These are phyloP conservation scores for Oxystoma pomonae DNA, from an alignment of 2,888 invertebrate genomes.

Conservation along the genomic window DNA sequence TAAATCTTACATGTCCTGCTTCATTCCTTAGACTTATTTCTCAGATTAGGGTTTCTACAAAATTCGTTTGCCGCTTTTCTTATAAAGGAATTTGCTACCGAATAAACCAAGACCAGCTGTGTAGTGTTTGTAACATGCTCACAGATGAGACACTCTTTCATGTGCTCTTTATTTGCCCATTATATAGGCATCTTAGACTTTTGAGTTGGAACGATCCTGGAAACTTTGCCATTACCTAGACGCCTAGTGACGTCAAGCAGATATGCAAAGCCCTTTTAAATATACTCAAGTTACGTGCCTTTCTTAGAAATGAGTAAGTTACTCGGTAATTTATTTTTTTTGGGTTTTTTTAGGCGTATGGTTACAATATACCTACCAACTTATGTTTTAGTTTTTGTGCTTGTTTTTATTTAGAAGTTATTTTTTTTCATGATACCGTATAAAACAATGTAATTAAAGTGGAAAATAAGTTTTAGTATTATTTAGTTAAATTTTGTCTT, in stretches of 20 bases:
- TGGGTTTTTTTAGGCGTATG: too few relatives aligned
- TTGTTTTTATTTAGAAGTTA: too few relatives aligned
- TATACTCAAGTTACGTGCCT: background rate
- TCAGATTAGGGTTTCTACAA: background rate
- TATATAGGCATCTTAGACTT: background rate
- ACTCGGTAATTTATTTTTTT: too few relatives aligned
- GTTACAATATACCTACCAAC: too few relatives aligned
- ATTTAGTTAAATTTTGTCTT: too few relatives aligned
- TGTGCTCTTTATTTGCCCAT: background rate
- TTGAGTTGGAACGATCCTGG: background rate
- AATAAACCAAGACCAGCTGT: background rate
- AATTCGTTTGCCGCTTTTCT: background rate
- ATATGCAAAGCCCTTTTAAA: background rate
- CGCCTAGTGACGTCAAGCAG: background rate
- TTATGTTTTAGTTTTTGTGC: too few relatives aligned
- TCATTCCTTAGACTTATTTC: background rate
- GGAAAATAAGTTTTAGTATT: too few relatives aligned
- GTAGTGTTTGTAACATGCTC: background rate
- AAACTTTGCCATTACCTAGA: background rate
- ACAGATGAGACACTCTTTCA: background rate
- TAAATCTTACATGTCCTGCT: background rate
- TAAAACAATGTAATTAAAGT: too few relatives aligned
- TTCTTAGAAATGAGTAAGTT: background rate
- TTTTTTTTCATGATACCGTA: too few relatives aligned
- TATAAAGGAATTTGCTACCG: background rate